Conservation (phyloP, 2,113 vertebrate genomes). For the Otocyon megalotis region DNA sequence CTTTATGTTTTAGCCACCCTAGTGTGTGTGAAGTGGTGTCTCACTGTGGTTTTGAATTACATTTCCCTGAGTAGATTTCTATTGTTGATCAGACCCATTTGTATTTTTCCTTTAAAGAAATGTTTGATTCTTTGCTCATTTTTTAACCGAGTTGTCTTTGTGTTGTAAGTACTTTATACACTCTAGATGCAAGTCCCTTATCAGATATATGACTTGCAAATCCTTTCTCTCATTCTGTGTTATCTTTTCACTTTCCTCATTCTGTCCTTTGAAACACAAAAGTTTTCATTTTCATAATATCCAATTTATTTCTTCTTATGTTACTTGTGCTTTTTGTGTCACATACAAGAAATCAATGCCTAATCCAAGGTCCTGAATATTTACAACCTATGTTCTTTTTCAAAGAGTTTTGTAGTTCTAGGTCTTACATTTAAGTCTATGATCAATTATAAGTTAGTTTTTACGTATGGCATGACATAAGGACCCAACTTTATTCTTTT, state of each 20-base stretch:
- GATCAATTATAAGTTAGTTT: background rate
- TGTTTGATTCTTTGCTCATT: background rate
- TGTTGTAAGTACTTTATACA: background rate
- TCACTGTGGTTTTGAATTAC: background rate
- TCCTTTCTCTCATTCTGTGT: background rate
- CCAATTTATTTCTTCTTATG: background rate
- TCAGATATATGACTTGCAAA: background rate
- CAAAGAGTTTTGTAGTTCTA: constrained; percentile 7
- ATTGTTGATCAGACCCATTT: background rate
- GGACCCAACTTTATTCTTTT: constrained; percentile 17
- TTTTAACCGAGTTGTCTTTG: background rate
- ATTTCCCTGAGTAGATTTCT: background rate
- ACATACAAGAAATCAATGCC: background rate
- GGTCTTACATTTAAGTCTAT: background rate
- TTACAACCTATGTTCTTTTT: background rate
- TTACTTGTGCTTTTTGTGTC: background rate
- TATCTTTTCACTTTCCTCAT: background rate
- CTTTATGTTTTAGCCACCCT: background rate
- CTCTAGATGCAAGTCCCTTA: background rate
- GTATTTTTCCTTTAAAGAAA: constrained; percentile 46
- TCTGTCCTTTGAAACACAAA: constrained; percentile 5
- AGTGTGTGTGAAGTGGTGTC: background rate
- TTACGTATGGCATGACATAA: background rate
- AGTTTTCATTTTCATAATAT: background rate
- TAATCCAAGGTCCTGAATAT: background rate